phyloP scores from a whole-genome alignment of 2,888 invertebrate genomes.

The Ariolimax columbianus region DNA sequence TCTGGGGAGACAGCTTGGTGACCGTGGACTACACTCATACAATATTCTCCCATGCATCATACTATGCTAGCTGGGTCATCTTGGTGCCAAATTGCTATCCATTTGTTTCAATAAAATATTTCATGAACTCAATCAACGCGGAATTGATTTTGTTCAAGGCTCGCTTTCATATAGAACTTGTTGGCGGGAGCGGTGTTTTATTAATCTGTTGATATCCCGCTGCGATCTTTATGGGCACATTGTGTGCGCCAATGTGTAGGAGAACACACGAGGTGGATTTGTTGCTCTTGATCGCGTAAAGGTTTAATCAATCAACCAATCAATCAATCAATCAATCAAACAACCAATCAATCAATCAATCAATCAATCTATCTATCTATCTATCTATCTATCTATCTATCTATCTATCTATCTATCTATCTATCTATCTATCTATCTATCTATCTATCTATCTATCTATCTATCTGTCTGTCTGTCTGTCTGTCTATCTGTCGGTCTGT shows the following conservation, averaged over 20 bases:
- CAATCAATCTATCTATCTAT: too few relatives aligned
- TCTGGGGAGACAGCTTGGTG: slow-evolving; percentile 9
- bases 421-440: too few relatives aligned
- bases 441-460: too few relatives aligned
- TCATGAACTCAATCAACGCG: slow-evolving; percentile 26
- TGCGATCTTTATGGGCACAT: neutral
- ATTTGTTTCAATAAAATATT: slow-evolving; percentile 51
- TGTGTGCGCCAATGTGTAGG: neutral
- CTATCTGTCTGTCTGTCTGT: too few relatives aligned
- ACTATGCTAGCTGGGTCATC: neutral
- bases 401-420: too few relatives aligned
- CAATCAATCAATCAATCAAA: too few relatives aligned
- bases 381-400: too few relatives aligned
- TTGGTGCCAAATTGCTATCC: slow-evolving; percentile 40
- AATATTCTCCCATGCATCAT: slow-evolving; percentile 3
- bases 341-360: too few relatives aligned
- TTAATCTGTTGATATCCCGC: slow-evolving; percentile 19
- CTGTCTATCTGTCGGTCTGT: too few relatives aligned
- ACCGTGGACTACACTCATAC: neutral
- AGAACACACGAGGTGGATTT: neutral
- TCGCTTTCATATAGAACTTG: slow-evolving; percentile 11
- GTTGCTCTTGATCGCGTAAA: neutral
- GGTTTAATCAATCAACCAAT: too few relatives aligned
- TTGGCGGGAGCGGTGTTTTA: slow-evolving; percentile 36
- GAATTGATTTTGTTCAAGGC: slow-evolving; percentile 44